A percentile compares a stretch with the other conserved stretches of the same genome.
phyloP scores from a whole-genome alignment of 1,140 invertebrate species.

The Drosophila bocki region DNA sequence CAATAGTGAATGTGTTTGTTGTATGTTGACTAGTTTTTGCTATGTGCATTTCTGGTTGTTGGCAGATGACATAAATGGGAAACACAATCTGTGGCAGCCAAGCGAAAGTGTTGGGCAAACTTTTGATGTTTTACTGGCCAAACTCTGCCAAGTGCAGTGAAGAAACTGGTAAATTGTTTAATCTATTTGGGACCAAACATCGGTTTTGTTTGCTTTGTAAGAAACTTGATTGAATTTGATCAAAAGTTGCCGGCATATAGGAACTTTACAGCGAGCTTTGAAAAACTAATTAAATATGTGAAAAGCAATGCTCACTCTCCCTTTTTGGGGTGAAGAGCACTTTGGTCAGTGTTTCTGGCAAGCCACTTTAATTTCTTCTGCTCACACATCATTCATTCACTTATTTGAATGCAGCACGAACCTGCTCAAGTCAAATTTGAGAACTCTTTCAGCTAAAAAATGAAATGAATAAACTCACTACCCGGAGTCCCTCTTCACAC shows the following conservation, averaged over 20 bases:
- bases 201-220: constrained; percentile 16
- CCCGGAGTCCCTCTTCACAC: constrained; percentile 2
- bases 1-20: not conserved
- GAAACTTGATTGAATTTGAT: constrained; percentile 29
- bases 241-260: constrained; percentile 12
- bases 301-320: constrained; percentile 8
- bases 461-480: constrained; percentile 29
- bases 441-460: constrained; percentile 13
- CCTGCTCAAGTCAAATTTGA: constrained; percentile 32
- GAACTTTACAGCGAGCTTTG: not conserved
- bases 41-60: not conserved
- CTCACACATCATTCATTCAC: constrained; percentile 34
- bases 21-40: not conserved
- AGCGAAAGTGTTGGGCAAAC: constrained; percentile 44
- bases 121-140: constrained; percentile 28
- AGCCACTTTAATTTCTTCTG: constrained; percentile 4
- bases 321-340: constrained; percentile 2
- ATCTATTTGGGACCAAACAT: constrained; percentile 5
- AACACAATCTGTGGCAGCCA: constrained; percentile 14
- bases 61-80: constrained; percentile 26
- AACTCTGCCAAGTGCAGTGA: constrained; percentile 1
- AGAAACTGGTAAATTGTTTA: constrained; percentile 22
- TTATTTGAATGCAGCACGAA: constrained; percentile 17
- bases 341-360: constrained; percentile 18
- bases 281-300: constrained; percentile 35